phyloP scores from a whole-genome alignment of 2,113 vertebrate species.

The Hyaena hyaena region DNA sequence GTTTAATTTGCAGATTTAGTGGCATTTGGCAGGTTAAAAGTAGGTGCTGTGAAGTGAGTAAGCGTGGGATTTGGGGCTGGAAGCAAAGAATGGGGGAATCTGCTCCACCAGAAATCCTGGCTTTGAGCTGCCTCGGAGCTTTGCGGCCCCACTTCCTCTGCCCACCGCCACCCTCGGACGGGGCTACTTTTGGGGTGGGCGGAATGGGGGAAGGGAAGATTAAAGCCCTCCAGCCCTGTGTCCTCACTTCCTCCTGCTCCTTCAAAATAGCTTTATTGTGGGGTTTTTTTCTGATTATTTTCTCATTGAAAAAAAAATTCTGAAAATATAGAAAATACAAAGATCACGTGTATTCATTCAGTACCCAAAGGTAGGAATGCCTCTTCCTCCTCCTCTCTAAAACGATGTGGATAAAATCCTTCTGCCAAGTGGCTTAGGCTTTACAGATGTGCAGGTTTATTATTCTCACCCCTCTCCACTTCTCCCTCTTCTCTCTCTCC shows the following conservation, averaged over 20 bases:
- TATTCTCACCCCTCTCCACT: not conserved
- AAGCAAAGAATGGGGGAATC: slow-evolving; percentile 79
- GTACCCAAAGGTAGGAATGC: not conserved
- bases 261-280: not conserved
- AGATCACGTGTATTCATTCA: not conserved
- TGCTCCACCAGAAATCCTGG: slow-evolving; percentile 62
- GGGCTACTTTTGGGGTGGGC: rapidly evolving
- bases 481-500: not conserved
- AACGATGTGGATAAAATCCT: not conserved
- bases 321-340: not conserved
- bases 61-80: slow-evolving; percentile 82
- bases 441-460: not conserved
- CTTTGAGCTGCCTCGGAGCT: slow-evolving; percentile 68
- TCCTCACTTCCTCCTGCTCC: not conserved
- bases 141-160: slow-evolving; percentile 49
- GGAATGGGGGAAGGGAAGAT: no score
- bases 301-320: not conserved
- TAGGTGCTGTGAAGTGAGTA: slow-evolving; percentile 83
- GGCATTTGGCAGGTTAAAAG: slow-evolving; percentile 86
- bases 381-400: not conserved
- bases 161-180: not conserved
- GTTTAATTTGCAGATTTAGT: slow-evolving; percentile 87
- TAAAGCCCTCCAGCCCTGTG: not conserved
- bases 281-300: not conserved
- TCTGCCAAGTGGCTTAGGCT: not conserved